These are phyloP conservation scores for Acleris literana DNA, from an alignment of 2,888 invertebrate species.

Conservation along the genomic window DNA sequence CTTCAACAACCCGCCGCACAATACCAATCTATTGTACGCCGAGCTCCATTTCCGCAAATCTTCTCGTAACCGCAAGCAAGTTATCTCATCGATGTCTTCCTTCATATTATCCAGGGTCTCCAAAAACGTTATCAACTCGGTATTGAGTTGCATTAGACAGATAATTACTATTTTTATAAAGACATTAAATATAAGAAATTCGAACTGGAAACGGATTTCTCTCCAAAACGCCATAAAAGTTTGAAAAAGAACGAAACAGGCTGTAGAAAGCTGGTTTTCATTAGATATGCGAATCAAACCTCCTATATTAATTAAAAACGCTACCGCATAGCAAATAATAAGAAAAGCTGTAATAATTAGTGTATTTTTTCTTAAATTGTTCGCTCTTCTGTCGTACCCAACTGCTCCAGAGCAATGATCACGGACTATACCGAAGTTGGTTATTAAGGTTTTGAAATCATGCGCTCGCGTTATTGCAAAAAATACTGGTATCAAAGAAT, in stretches of 20 bases:
- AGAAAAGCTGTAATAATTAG: not conserved
- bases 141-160: not conserved
- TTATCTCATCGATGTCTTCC: not conserved
- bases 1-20: not conserved
- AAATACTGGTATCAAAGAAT: not conserved
- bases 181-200: conserved; percentile 1
- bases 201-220: not conserved
- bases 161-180: not conserved
- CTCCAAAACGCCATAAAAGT: not conserved
- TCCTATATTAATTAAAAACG: not conserved
- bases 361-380: not conserved
- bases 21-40: not conserved
- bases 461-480: not conserved
- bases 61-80: not conserved
- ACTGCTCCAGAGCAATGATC: not conserved
- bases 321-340: not conserved
- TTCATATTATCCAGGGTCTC: not conserved
- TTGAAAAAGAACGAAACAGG: not conserved
- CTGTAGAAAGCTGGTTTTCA: not conserved
- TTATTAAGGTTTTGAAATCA: not conserved
- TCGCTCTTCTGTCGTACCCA: not conserved
- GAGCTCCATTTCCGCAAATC: not conserved
- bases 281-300: not conserved
- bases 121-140: not conserved
- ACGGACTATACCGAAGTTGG: not conserved